phyloP scores from a whole-genome alignment of 1,140 invertebrate species.

The Cotesia typhae region DNA sequence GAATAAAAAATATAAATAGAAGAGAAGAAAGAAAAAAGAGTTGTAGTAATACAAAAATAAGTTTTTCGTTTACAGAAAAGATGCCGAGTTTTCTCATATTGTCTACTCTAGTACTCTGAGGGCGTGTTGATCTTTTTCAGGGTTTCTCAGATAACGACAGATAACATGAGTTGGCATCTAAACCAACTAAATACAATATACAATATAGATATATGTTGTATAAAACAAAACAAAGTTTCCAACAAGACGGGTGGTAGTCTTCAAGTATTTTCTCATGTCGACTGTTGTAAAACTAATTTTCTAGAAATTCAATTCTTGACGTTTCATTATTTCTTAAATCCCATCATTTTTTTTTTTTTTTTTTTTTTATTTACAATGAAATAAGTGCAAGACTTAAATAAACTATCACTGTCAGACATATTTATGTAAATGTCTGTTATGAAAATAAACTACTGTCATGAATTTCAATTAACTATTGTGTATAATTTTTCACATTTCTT shows the following conservation, averaged over 20 bases:
- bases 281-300: constrained; percentile 25
- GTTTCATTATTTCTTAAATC: constrained; percentile 13
- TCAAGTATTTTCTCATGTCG: background rate
- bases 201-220: background rate
- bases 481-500: too few species aligned
- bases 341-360: background rate
- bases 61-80: constrained; percentile 9
- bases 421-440: too few species aligned
- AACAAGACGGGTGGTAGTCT: background rate
- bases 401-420: too few species aligned
- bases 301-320: constrained; percentile 9
- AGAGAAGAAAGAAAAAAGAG: background rate
- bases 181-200: background rate
- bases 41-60: constrained; percentile 9
- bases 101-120: too few species aligned
- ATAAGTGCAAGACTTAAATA: too few species aligned
- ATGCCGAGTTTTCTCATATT: background rate
- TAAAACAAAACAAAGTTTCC: constrained; percentile 14
- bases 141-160: constrained; percentile 10
- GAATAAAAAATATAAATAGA: too few species aligned
- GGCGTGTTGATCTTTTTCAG: background rate
- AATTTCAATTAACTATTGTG: too few species aligned
- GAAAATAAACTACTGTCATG: too few species aligned
- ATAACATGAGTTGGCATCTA: constrained; percentile 12
- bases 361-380: background rate